These are phyloP conservation scores for Scytalopus superciliaris DNA, from an alignment of 2,113 vertebrate genomes.

Conservation along the genomic window DNA sequence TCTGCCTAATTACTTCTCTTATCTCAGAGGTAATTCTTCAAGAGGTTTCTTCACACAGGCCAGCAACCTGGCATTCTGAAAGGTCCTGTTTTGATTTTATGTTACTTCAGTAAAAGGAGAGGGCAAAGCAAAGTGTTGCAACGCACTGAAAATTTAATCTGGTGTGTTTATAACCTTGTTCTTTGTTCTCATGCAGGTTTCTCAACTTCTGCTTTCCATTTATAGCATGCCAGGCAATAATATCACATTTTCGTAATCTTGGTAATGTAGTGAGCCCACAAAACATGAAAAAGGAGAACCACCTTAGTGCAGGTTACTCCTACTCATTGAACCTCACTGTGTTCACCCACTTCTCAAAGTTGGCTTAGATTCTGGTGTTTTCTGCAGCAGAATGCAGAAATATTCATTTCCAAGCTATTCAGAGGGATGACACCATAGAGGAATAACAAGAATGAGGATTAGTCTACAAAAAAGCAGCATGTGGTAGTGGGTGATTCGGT, in stretches of 20 bases:
- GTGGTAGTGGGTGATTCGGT: background rate
- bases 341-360: background rate
- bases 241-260: background rate
- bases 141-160: background rate
- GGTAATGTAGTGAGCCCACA: background rate
- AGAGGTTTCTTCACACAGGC: background rate
- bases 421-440: background rate
- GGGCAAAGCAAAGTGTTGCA: background rate
- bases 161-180: background rate
- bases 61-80: background rate
- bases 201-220: slow-evolving; percentile 33
- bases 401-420: background rate
- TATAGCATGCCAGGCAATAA: background rate
- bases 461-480: background rate
- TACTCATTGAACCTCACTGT: background rate
- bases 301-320: background rate
- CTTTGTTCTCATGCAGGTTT: background rate
- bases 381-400: background rate
- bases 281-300: background rate
- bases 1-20: background rate
- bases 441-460: background rate
- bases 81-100: background rate
- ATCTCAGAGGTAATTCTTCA: background rate
- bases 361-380: background rate
- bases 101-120: background rate